These are phyloP conservation scores for Toxostoma redivivum DNA, from an alignment of 2,113 vertebrate species.

Conservation along the genomic window DNA sequence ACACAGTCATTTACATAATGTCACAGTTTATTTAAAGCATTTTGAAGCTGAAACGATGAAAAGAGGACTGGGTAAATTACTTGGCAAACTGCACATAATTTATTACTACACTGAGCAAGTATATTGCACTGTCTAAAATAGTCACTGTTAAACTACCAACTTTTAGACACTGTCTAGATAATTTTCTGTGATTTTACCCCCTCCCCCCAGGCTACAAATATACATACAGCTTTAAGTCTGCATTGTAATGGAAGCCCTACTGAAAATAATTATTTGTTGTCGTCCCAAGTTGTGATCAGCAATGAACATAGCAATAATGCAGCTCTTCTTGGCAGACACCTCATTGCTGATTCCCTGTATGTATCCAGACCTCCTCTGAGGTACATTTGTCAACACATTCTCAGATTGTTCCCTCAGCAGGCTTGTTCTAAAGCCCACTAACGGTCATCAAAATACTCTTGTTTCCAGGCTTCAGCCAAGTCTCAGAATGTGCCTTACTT, in stretches of 20 bases:
- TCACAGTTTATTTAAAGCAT: conserved; percentile 58
- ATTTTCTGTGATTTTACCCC: neutral
- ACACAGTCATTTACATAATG: conserved; percentile 5
- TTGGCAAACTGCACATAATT: conserved; percentile 31
- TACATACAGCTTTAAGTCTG: neutral
- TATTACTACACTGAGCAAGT: conserved; percentile 25
- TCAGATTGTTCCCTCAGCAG: neutral
- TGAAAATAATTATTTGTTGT: neutral
- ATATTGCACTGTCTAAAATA: conserved; percentile 14
- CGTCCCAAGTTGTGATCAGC: neutral
- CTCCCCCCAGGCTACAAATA: neutral
- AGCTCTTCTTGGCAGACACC: neutral
- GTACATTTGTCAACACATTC: neutral
- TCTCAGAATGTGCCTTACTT: neutral
- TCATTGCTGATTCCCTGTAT: neutral
- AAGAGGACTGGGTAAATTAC: conserved; percentile 23
- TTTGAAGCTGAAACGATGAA: conserved; percentile 39
- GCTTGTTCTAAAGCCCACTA: neutral
- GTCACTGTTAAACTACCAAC: neutral
- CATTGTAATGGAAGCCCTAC: neutral
- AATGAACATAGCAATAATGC: neutral
- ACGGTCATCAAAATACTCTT: neutral
- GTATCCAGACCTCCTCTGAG: neutral
- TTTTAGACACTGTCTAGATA: neutral
- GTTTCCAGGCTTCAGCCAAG: neutral